phyloP scores from a whole-genome alignment of 2,113 vertebrate genomes.

The Nerophis lumbriciformis region DNA sequence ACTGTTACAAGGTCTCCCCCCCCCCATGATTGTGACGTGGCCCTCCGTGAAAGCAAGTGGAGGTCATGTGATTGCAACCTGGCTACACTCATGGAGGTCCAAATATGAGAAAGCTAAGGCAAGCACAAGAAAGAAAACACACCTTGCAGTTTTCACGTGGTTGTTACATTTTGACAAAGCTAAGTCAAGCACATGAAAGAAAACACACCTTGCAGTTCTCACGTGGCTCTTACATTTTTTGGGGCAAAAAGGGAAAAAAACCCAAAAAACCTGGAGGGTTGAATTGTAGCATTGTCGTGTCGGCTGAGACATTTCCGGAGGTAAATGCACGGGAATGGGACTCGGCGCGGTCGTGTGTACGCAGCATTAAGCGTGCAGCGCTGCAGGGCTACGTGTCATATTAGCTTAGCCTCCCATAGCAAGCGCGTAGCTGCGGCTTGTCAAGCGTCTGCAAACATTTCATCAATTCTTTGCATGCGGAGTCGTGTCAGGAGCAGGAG shows the following conservation, averaged over 20 bases:
- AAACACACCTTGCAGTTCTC: constrained; percentile 18
- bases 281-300: constrained; percentile 62
- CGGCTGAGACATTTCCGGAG: constrained; percentile 53
- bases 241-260: constrained; percentile 16
- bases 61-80: too few species aligned
- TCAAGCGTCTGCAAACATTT: constrained; percentile 44
- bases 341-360: constrained; percentile 45
- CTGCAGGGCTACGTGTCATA: constrained; percentile 63
- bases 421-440: constrained; percentile 49
- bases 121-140: too few species aligned
- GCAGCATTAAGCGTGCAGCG: constrained; percentile 53
- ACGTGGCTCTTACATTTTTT: constrained; percentile 36
- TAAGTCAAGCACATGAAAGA: too few species aligned
- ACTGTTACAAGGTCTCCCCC: too few species aligned
- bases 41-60: too few species aligned
- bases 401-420: constrained; percentile 50
- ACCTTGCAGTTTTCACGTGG: constrained; percentile 38
- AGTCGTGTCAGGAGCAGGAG: constrained; percentile 38
- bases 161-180: constrained; percentile 15
- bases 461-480: constrained; percentile 34
- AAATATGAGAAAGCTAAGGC: too few species aligned
- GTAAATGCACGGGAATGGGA: constrained; percentile 56
- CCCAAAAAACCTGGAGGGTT: constrained; percentile 44
- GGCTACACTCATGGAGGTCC: too few species aligned
- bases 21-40: too few species aligned